Percentiles rank a stretch among this genome's conserved stretches.
phyloP scores from a whole-genome alignment of 2,797 vertebrate genomes.

The Tinamus major region DNA sequence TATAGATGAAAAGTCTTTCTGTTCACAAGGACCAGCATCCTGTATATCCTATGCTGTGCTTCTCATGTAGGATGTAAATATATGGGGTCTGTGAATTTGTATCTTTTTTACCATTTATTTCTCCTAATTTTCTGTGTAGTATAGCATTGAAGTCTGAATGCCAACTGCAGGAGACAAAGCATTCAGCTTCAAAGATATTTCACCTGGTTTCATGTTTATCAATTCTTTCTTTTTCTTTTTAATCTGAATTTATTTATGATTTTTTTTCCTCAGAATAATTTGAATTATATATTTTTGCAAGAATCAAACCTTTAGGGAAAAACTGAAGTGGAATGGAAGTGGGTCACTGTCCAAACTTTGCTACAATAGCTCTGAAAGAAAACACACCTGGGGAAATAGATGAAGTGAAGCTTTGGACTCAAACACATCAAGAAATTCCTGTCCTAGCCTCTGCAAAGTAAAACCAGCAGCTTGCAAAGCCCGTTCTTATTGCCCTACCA shows the following conservation, averaged over 20 bases:
- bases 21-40: not conserved
- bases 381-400: not conserved
- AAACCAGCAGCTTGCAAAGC: not conserved
- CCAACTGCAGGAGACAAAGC: not conserved
- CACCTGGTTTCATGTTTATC: not conserved
- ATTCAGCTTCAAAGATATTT: not conserved
- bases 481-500: not conserved
- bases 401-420: not conserved
- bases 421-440: not conserved
- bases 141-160: not conserved
- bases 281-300: not conserved
- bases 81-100: not conserved
- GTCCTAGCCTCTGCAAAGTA: not conserved
- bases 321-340: not conserved
- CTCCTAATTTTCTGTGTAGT: not conserved
- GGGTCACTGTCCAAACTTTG: not conserved
- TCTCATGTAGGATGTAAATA: not conserved
- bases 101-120: not conserved
- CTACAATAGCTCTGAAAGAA: not conserved
- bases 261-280: not conserved
- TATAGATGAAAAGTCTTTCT: not conserved
- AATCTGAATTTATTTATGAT: not conserved
- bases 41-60: not conserved
- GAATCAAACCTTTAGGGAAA: not conserved
- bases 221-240: not conserved